Percentiles rank a stretch among this genome's conserved stretches.
Conservation (phyloP, 2,113 vertebrate species). For the Climacteris rufus region DNA sequence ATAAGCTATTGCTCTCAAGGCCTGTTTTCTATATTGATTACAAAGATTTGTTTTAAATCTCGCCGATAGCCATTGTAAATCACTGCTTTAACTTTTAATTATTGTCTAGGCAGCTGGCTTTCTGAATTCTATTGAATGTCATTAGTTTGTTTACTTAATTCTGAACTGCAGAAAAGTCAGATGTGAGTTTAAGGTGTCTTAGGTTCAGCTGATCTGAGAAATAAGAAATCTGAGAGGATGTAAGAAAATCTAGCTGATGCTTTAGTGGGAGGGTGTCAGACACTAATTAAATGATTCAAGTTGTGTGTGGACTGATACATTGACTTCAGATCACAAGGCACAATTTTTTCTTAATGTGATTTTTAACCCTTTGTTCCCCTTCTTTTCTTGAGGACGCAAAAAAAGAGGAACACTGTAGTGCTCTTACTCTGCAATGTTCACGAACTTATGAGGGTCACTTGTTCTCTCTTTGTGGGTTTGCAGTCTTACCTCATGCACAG, state of each 20-base stretch:
- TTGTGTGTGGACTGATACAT: background rate
- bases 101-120: background rate
- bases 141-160: background rate
- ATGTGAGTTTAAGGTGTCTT: background rate
- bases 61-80: background rate
- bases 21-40: background rate
- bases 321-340: background rate
- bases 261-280: background rate
- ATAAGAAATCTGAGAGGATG: background rate
- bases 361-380: background rate
- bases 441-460: background rate
- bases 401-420: background rate
- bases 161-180: background rate
- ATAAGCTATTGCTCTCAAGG: background rate
- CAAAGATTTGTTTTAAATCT: background rate
- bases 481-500: background rate
- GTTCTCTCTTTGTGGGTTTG: background rate
- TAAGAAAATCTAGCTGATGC: background rate
- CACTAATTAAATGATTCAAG: background rate
- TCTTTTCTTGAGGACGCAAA: background rate
- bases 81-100: background rate
- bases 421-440: background rate
- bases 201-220: background rate
- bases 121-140: background rate
- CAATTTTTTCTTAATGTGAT: background rate